phyloP scores from a whole-genome alignment of 2,888 invertebrate genomes.

The Cephonodes hylas region DNA sequence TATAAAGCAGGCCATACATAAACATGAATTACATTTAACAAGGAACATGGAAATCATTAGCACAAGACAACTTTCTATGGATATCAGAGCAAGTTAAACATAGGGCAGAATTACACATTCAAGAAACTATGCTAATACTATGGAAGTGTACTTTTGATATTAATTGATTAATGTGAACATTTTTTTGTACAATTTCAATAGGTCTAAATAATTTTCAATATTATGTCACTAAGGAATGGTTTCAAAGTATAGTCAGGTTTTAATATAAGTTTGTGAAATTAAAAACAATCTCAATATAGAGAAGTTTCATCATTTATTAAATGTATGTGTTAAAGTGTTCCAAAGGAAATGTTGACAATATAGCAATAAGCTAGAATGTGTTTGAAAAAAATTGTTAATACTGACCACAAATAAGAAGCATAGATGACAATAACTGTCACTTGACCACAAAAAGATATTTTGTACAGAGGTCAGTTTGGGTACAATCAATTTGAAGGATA shows the following conservation, averaged over 20 bases:
- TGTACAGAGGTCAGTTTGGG: neutral
- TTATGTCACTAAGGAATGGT: neutral
- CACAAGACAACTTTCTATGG: conserved; percentile 4
- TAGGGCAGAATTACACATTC: neutral
- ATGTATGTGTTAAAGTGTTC: neutral
- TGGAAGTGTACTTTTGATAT: neutral
- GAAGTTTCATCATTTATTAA: neutral
- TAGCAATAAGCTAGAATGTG: conserved; percentile 2
- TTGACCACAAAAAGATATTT: neutral
- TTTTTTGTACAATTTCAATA: conserved; percentile 1
- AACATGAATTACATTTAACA: conserved; percentile 26
- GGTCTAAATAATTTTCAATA: neutral
- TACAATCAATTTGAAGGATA: neutral
- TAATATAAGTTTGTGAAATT: neutral
- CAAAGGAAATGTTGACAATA: neutral
- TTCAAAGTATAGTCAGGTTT: neutral
- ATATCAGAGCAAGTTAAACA: neutral
- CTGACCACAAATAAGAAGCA: neutral
- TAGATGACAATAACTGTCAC: neutral
- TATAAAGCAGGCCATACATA: conserved; percentile 26
- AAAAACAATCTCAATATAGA: neutral
- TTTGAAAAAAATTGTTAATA: neutral
- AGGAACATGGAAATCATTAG: conserved; percentile 24
- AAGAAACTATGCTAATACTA: neutral
- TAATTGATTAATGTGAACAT: neutral